Evolutionary conservation across 2,888 invertebrate species (phyloP), one percentile per base, ranked within the genome.

Genomic region (Pilophorus perplexus): DNA sequence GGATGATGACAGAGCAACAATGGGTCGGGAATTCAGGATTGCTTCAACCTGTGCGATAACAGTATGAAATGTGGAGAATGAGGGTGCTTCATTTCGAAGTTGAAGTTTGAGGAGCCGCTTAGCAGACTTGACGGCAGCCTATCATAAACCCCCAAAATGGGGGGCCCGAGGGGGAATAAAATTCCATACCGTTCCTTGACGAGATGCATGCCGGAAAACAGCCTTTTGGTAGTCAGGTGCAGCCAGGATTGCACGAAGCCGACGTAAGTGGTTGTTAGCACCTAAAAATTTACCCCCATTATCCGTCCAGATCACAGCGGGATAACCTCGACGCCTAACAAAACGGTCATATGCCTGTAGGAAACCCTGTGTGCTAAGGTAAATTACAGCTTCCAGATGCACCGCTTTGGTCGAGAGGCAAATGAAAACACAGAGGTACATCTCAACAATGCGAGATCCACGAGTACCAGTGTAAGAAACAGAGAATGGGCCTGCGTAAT

Each of bases 401-500:
- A 52, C 16, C 10, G 52, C 52, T 18, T 52, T 52, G 3, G 52
- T 52, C 12, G 28, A 16, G 10, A 52, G 10, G 12, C 28, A 52
- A 27, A 52, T 6, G 16, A 52, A 52, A 12, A 52, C 52, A 23
- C 25, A 22, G 2, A 52, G 52, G 8, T 27, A 27, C 12, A 14
- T 14, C 16, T 52, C 52, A 2, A 27, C 16, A 3, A 28, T 25
- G 8, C 27, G 23, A 6, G 28, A 52, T 23, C 52, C 52, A 10
- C 28, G 23, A 14, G 16, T 8, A 2, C 52, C 52, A 14, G 46
- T 46, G 3, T 27, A 8, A 4, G 52, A 27, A 12, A 23, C 3
- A 12, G 10, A 16, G 22, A 62, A 62, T 8, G 62, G 62, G 18
- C 62, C 62, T 8, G 28, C 40, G 27, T 38, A 62, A 18, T 62